Conservation (phyloP, 2,888 invertebrate species). For the Bruchidius siliquastri region DNA sequence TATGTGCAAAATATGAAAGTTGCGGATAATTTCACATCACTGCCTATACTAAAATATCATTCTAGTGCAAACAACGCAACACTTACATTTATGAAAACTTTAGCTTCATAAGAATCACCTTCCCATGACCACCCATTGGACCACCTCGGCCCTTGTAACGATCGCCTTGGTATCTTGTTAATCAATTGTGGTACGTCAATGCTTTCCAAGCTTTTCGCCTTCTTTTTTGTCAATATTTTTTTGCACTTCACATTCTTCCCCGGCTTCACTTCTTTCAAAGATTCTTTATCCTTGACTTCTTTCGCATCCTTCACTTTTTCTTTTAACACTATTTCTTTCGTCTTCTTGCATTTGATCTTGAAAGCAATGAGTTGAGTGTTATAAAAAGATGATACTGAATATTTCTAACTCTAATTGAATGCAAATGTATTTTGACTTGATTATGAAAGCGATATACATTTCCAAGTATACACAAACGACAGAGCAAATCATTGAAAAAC, state of each 20-base stretch:
- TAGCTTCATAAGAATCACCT: constrained; percentile 75
- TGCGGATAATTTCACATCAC: too few species aligned
- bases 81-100: constrained; percentile 85
- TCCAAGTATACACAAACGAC: too few species aligned
- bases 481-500: too few species aligned
- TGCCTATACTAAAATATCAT: too few species aligned
- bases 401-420: too few species aligned
- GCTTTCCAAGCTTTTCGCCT: constrained; percentile 34
- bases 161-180: constrained; percentile 35
- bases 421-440: too few species aligned
- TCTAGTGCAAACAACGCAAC: too few species aligned
- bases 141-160: constrained; percentile 60
- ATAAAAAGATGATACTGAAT: too few species aligned
- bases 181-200: constrained; percentile 24
- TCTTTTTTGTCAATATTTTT: constrained; percentile 31
- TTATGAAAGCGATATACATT: too few species aligned
- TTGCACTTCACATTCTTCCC: constrained; percentile 25
- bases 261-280: constrained; percentile 18
- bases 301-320: constrained; percentile 17
- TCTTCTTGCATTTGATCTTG: constrained; percentile 45
- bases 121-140: constrained; percentile 93
- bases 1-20: too few species aligned
- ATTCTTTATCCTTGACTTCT: constrained; percentile 26
- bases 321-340: constrained; percentile 37
- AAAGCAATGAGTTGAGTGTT: too few species aligned